A percentile compares a stretch with the other conserved stretches of the same genome.
Conservation (phyloP, 2,797 vertebrate genomes). For the Leptodactylus fallax region DNA sequence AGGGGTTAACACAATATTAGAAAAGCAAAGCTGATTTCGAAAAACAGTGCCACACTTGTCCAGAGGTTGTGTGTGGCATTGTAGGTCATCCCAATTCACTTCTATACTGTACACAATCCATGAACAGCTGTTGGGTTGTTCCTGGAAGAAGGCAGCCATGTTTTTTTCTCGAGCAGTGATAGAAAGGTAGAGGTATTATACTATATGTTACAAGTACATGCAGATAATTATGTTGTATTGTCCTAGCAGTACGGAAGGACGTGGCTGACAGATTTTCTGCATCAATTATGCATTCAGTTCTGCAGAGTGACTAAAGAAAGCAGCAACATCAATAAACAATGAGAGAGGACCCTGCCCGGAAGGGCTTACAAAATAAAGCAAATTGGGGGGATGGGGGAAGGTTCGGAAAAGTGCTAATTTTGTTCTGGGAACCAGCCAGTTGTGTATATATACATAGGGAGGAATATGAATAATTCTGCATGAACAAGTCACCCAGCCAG, state of each 20-base stretch:
- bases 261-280: neutral
- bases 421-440: neutral
- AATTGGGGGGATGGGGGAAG: neutral
- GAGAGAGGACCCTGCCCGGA: neutral
- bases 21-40: too few species aligned
- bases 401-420: neutral
- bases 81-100: too few species aligned
- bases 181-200: too few species aligned
- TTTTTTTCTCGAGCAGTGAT: neutral
- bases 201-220: neutral
- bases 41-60: too few species aligned
- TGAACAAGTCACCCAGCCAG: neutral
- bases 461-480: neutral
- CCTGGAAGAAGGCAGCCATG: neutral
- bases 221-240: neutral
- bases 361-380: neutral
- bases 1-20: too few species aligned
- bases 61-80: too few species aligned
- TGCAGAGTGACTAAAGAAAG: neutral
- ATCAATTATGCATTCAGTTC: slow-evolving; percentile 4
- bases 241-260: neutral
- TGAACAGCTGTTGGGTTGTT: too few species aligned
- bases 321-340: neutral
- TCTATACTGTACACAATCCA: too few species aligned
- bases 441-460: neutral